Conservation (phyloP, 2,888 invertebrate genomes). For the Yponomeuta plumbellus region DNA sequence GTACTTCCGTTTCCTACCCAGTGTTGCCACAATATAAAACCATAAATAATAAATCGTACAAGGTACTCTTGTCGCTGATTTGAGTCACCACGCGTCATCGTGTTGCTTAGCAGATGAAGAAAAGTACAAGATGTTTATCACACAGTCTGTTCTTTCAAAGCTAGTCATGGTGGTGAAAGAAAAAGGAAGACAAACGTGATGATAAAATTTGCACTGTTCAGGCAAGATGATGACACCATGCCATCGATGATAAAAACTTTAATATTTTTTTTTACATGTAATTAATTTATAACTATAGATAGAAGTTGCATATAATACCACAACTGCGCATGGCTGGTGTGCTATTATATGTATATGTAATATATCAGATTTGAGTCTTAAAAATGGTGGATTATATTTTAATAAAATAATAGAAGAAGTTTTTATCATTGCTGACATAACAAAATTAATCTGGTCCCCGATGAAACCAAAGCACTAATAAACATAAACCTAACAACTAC, state of each 20-base stretch:
- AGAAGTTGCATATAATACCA: neutral
- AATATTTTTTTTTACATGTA: too few species aligned
- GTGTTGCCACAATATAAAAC: conserved; percentile 61
- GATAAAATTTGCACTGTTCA: conserved; percentile 37
- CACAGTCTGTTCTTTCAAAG: conserved; percentile 24
- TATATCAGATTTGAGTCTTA: too few species aligned
- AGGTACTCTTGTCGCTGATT: conserved; percentile 72
- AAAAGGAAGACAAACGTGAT: conserved; percentile 28
- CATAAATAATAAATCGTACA: conserved; percentile 53
- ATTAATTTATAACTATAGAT: too few species aligned
- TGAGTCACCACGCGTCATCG: conserved; percentile 68
- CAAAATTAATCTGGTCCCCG: conserved; percentile 50
- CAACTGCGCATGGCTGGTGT: neutral
- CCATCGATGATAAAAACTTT: conserved; percentile 45
- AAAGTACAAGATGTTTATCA: too few species aligned
- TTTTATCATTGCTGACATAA: conserved; percentile 49
- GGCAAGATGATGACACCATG: conserved; percentile 61
- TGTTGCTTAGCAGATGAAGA: conserved; percentile 54
- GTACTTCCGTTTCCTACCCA: conserved; percentile 52
- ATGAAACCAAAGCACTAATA: conserved; percentile 67
- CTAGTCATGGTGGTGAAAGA: conserved; percentile 28
- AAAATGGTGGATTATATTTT: neutral
- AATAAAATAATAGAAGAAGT: neutral
- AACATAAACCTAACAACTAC: conserved; percentile 9
- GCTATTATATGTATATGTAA: too few species aligned